Evolutionary conservation across 2,888 invertebrate genomes (phyloP).

Genomic region (Torymus texanus): DNA sequence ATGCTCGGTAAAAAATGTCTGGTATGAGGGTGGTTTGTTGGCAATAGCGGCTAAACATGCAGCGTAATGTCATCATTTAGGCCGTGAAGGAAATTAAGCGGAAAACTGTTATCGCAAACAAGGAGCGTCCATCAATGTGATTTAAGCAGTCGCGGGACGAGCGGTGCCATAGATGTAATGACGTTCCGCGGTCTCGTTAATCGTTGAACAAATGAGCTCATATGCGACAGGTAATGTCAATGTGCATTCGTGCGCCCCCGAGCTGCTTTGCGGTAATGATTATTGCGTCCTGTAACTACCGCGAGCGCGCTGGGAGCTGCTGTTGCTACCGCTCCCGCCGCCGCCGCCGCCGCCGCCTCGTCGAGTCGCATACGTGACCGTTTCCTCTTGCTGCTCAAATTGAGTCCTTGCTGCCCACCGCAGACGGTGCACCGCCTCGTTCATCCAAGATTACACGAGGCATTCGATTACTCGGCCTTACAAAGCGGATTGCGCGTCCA

Average conservation of each 20-base stretch:
- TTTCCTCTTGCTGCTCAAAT: slow-evolving; percentile 36
- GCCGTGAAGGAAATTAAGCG: slow-evolving; percentile 30
- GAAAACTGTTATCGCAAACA: slow-evolving; percentile 35
- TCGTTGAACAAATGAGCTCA: slow-evolving; percentile 62
- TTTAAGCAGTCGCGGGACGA: slow-evolving; percentile 21
- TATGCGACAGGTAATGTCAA: slow-evolving; percentile 39
- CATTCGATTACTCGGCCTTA: slow-evolving; percentile 34
- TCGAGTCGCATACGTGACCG: slow-evolving; percentile 5
- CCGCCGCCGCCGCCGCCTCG: no score
- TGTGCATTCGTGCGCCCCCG: slow-evolving; percentile 37
- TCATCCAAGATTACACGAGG: slow-evolving; percentile 37
- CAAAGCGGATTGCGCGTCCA: slow-evolving; percentile 18
- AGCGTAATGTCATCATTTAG: background rate
- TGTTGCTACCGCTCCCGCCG: background rate
- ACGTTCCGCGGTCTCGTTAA: slow-evolving; percentile 65
- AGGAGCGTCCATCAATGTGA: slow-evolving; percentile 40
- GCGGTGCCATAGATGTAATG: slow-evolving; percentile 45
- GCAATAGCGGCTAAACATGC: background rate
- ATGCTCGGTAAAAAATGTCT: background rate
- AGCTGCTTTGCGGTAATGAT: slow-evolving; percentile 54
- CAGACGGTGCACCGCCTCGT: slow-evolving; percentile 26
- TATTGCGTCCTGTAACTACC: slow-evolving; percentile 46
- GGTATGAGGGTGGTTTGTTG: background rate
- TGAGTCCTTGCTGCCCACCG: slow-evolving; percentile 37
- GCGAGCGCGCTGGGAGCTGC: slow-evolving; percentile 42